These are phyloP conservation scores for Romanogobio albipinnatus DNA, from an alignment of 2,113 vertebrate genomes.

Conservation along the genomic window DNA sequence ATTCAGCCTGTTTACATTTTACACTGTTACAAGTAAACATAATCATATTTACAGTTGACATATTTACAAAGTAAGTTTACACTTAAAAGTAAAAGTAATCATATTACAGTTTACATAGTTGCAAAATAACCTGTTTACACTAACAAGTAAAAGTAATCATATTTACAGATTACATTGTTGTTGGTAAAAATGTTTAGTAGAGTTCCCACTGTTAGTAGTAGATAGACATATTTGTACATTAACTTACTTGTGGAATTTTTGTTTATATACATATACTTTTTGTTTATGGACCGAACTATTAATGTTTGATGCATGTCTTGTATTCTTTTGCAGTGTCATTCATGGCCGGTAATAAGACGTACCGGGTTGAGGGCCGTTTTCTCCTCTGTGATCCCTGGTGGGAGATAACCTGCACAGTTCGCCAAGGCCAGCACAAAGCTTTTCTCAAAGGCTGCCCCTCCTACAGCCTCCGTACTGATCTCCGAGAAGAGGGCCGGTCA, in stretches of 20 bases:
- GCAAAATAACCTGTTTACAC: background rate
- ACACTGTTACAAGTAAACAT: background rate
- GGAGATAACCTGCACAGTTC: conserved; percentile 71
- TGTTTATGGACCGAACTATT: background rate
- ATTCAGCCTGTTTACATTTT: background rate
- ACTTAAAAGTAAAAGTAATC: background rate
- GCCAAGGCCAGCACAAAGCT: background rate
- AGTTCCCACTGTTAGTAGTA: background rate
- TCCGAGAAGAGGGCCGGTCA: conserved; percentile 56
- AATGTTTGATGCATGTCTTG: background rate
- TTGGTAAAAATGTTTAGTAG: background rate
- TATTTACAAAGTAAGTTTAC: background rate
- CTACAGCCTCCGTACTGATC: conserved; percentile 74
- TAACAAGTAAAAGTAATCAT: background rate
- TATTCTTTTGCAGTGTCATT: conserved; percentile 72
- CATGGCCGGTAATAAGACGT: conserved; percentile 54
- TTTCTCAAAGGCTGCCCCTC: conserved; percentile 70
- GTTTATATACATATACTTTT: background rate
- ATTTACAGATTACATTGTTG: background rate
- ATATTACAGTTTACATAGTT: background rate
- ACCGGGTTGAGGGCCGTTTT: conserved; percentile 75
- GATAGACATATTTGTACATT: too few relatives aligned
- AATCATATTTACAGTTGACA: background rate
- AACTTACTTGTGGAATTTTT: background rate
- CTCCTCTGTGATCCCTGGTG: conserved; percentile 80